These are phyloP conservation scores for Ciconia boyciana DNA, from an alignment of 2,113 vertebrate genomes.

Conservation along the genomic window DNA sequence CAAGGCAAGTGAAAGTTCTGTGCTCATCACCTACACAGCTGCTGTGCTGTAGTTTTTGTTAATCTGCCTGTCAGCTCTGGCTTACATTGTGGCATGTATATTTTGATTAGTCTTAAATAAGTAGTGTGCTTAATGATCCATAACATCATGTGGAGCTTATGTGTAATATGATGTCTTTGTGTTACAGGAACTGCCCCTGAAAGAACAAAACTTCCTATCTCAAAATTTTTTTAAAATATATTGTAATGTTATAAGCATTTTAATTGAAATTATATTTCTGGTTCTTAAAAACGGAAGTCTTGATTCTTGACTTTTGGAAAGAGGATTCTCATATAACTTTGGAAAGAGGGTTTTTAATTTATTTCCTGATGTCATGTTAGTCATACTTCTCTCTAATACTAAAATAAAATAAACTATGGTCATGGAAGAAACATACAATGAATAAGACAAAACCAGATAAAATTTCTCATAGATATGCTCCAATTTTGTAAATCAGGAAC, in stretches of 20 bases:
- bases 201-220: neutral
- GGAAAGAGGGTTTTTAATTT: neutral
- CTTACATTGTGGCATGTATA: neutral
- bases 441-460: neutral
- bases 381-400: neutral
- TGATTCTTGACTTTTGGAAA: neutral
- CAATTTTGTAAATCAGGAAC: neutral
- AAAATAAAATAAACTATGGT: neutral
- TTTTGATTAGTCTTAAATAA: constrained; percentile 1
- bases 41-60: neutral
- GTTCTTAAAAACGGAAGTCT: neutral
- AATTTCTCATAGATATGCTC: neutral
- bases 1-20: neutral
- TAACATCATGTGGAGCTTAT: neutral
- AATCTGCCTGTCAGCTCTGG: neutral
- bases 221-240: neutral
- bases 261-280: neutral
- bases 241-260: neutral
- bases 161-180: neutral
- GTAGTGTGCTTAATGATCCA: neutral
- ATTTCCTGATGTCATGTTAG: neutral
- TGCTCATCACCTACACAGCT: neutral
- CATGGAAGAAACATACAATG: neutral
- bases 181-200: neutral
- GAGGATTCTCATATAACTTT: neutral